phyloP scores from a whole-genome alignment of 1,140 invertebrate species.

The Lepidurus apus region DNA sequence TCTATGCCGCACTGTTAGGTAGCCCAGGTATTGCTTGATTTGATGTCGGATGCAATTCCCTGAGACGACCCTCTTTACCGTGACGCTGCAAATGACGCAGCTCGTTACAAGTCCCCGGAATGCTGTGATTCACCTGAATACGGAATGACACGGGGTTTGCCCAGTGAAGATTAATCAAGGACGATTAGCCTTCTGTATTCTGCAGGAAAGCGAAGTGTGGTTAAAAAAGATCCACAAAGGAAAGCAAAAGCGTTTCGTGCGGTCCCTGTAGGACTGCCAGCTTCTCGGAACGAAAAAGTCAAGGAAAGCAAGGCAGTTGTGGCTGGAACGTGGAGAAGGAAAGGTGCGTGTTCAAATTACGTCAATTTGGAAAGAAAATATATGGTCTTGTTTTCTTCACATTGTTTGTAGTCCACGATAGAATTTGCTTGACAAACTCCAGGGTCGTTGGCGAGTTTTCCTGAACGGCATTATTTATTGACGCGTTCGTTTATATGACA shows the following conservation, averaged over 20 bases:
- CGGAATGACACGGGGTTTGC: not conserved
- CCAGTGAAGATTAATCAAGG: not conserved
- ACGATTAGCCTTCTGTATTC: not conserved
- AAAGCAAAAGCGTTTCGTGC: not conserved
- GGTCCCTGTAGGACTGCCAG: not conserved
- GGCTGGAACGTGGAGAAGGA: not conserved
- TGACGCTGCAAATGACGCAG: no score
- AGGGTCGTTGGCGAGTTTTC: not conserved
- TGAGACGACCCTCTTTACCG: no score
- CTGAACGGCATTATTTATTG: not conserved
- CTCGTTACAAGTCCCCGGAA: no score
- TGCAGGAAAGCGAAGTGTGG: not conserved
- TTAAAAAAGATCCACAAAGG: not conserved
- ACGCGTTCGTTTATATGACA: not conserved
- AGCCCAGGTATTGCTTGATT: no score
- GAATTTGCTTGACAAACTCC: not conserved
- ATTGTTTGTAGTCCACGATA: not conserved
- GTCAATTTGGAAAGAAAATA: not conserved
- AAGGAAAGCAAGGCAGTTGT: conserved; percentile 12
- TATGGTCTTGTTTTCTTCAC: not conserved
- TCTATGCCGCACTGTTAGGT: no score
- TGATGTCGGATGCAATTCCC: no score
- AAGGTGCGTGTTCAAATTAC: not conserved
- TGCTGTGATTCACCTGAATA: no score
- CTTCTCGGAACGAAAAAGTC: not conserved